A percentile compares a stretch with the other conserved stretches of the same genome.
These are phyloP conservation scores for Cichladusa arquata DNA, from an alignment of 2,113 vertebrate species.

Conservation along the genomic window DNA sequence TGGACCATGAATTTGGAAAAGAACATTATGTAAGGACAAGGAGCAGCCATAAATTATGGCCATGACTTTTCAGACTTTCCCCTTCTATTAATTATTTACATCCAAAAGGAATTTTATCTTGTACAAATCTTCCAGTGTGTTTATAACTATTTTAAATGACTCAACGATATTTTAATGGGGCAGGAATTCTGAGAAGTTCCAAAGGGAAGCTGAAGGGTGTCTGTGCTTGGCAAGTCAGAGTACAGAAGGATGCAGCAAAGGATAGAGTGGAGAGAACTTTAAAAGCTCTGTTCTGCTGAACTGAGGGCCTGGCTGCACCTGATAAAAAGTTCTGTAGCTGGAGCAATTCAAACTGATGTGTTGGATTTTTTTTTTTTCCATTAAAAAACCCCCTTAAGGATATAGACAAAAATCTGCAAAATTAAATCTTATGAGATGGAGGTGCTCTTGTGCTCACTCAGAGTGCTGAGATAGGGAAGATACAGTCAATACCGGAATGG, in stretches of 20 bases:
- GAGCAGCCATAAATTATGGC: neutral
- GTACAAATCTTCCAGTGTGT: neutral
- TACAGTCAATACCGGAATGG: neutral
- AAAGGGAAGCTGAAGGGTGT: neutral
- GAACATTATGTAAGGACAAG: neutral
- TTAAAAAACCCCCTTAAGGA: fast-evolving
- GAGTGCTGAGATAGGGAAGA: neutral
- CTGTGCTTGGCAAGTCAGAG: neutral
- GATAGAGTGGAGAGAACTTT: neutral
- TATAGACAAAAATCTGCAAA: neutral
- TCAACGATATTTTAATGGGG: neutral
- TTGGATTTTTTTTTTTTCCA: neutral
- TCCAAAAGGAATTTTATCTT: neutral
- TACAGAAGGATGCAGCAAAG: neutral
- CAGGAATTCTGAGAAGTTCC: neutral
- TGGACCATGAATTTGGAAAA: neutral
- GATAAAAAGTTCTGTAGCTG: neutral
- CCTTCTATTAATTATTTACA: neutral
- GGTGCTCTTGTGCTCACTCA: neutral
- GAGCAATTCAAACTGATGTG: neutral
- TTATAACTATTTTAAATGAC: neutral
- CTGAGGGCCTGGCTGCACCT: neutral
- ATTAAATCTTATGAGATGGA: neutral
- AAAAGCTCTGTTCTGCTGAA: neutral
- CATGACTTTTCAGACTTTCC: neutral